Evolutionary conservation across 2,888 invertebrate species (phyloP), one percentile per base, ranked within the genome.

Genomic region (Nomada ferruginata): DNA sequence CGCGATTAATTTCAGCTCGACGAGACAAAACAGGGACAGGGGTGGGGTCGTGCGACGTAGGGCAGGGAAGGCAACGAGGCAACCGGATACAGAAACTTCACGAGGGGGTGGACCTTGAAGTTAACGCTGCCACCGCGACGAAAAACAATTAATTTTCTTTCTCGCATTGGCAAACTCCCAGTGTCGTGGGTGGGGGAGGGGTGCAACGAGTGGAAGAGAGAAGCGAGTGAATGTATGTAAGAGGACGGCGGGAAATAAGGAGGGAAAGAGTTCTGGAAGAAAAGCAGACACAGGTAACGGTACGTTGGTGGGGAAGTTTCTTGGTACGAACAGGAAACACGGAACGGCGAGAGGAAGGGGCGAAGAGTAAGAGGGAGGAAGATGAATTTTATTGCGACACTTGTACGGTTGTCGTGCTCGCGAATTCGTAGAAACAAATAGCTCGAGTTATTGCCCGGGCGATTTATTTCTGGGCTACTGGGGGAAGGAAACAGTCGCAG

Each of bases 381-480:
- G 82, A 84, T 84, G 81, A 81, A 83, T 87, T 85, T 87, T 87
- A 87, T 87, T 84, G 82, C 76, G 66, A 66, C 79, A 79, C 85
- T 79, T 79, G 82, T 79, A 85, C 66, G 69, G 59, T 59, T 71
- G 77, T 82, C 76, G 69, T 69, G 77, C 79, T 77, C 71, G 80
- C 79, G 85, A 89, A 89, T 89, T 87, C 71, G 63, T 59, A 2
- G 68, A 44, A 76, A 82, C 68, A 68, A 76, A 69, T 69, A 76
- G 71, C 55, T 42, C 13, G 66, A 72, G 76, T 72, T 80, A 80
- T 82, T 79, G 68, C 75, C 23, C 47, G 44, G n/a, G 10, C 57
- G 60, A 80, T 82, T 76, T 76, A 76, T 76, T 68, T 64, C 68
- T 7, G 11, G 11, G 7, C 44, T 20, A 7, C 72, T 15, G n/a